Evolutionary conservation across 1,140 invertebrate species (phyloP), one percentile per base, ranked within the genome.

Genomic region (Euwallacea fornicatus): DNA sequence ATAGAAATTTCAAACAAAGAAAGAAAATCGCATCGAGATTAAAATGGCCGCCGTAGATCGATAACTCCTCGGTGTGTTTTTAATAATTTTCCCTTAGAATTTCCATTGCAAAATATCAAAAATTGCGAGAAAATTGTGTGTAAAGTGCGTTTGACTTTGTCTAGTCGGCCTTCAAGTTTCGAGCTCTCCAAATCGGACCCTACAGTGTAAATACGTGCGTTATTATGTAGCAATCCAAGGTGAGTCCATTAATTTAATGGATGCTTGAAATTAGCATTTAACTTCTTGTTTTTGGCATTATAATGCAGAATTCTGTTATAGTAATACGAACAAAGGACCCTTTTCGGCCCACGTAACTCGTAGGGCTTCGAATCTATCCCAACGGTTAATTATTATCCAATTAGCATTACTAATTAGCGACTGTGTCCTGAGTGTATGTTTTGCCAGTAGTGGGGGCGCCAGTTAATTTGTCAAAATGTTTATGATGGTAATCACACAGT

Each of bases 361-460:
- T 33, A 33, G 21, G 21, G 21, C 21, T 33, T 33, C 4, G 21
- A 33, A 33, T 33, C 21, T 33, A 4, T 33, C 21, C 21, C 21
- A 33, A 33, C 21, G 21, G 21, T 33, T 33, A 33, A 33, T 33
- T 33, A 76, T 73, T 75, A 66, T 41, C 50, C 69, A 72, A 75
- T 75, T 76, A 74, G 73, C 75, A 75, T 71, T 69, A 47, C 73
- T 76, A 76, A 76, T 76, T 76, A 74, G 66, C 64, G 63, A 74
- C 74, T 76, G 72, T 76, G 72, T 33, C 21, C 21, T 33, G 21
- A 33, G 21, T 75, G 73, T 72, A 75, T 71, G 73, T 68, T 44
- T 72, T 15, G 7, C 33, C 42, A 11, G 11, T 55, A 69, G 64
- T 55, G 72, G 71, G 65, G 73, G 69, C 69, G 65, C 66, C 59